Evolutionary conservation across 2,113 vertebrate species (phyloP).

Genomic region (Apteryx owenii): DNA sequence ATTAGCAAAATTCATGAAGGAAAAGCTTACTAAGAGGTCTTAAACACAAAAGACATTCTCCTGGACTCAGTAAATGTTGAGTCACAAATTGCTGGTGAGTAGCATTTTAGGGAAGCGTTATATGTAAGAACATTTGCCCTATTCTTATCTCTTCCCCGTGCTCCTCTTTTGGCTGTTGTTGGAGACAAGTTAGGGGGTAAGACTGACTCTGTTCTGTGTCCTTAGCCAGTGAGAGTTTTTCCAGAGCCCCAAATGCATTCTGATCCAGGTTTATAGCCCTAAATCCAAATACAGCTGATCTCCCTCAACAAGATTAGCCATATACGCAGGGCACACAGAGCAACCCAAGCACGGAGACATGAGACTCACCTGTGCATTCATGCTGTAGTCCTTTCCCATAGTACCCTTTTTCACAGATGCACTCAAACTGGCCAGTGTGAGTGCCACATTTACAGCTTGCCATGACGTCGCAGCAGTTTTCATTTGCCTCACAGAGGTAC

Average conservation of each 20-base stretch:
- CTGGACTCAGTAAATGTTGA: background rate
- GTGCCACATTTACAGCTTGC: conserved; percentile 97
- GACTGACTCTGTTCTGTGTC: background rate
- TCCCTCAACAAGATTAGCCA: background rate
- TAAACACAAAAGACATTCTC: background rate
- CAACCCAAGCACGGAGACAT: background rate
- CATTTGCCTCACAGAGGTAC: conserved; percentile 86
- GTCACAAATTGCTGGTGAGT: background rate
- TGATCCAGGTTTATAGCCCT: background rate
- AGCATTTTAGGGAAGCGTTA: background rate
- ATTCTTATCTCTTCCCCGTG: background rate
- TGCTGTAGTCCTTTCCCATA: conserved; percentile 93
- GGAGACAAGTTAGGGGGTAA: background rate
- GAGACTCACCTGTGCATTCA: conserved; percentile 90
- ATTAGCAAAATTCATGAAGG: background rate
- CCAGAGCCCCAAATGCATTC: background rate
- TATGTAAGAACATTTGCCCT: background rate
- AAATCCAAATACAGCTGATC: background rate
- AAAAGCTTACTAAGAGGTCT: background rate
- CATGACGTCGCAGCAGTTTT: conserved; percentile 94
- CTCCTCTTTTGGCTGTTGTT: background rate
- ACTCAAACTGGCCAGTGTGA: conserved; percentile 97
- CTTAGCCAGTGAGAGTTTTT: background rate
- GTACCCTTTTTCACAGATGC: conserved; percentile 95
- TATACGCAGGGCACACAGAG: background rate